phyloP scores from a whole-genome alignment of 2,113 vertebrate genomes.

The Holacanthus passer region DNA sequence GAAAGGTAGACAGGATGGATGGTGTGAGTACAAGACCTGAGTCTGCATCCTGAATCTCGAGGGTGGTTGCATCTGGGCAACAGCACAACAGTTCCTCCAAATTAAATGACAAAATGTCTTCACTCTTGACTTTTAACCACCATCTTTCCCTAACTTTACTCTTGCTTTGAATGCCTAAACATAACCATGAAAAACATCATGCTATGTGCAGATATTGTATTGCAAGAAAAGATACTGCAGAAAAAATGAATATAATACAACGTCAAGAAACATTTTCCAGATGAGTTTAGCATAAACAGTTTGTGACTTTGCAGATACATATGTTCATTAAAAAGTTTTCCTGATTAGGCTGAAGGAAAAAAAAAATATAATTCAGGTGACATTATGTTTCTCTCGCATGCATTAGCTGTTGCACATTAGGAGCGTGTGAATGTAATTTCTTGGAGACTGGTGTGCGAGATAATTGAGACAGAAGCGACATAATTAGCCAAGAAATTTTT shows the following conservation, averaged over 20 bases:
- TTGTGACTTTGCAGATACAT: background rate
- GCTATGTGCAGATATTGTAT: background rate
- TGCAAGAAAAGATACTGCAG: background rate
- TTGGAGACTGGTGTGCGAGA: background rate
- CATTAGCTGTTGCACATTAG: background rate
- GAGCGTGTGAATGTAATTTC: background rate
- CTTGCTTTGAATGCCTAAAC: background rate
- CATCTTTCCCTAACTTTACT: no score
- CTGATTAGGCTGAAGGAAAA: background rate
- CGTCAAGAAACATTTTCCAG: background rate
- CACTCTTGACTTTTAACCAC: no score
- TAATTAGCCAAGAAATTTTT: constrained; percentile 7
- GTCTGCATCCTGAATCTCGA: no score
- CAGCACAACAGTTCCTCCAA: no score
- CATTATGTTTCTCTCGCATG: no score
- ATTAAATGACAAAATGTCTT: no score
- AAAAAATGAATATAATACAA: background rate
- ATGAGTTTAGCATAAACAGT: background rate
- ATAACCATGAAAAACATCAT: background rate
- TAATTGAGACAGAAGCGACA: background rate
- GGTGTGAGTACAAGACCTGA: no score
- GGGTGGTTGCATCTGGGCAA: no score
- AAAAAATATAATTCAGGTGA: background rate
- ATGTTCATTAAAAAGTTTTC: background rate
- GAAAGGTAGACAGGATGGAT: no score